phyloP scores from a whole-genome alignment of 2,113 vertebrate genomes.

The Setophaga kirtlandii region DNA sequence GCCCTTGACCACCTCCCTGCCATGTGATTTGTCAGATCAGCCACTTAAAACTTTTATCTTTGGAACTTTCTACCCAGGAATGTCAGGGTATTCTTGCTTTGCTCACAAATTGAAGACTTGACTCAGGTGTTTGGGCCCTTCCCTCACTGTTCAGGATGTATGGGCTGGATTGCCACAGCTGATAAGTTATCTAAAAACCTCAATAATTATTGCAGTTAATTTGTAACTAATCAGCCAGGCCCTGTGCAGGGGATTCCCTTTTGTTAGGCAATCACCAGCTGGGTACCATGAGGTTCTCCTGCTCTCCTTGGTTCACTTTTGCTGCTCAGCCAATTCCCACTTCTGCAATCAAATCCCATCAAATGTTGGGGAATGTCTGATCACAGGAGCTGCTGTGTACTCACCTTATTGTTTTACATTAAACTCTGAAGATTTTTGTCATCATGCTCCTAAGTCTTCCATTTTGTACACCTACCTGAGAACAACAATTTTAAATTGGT shows the following conservation, averaged over 20 bases:
- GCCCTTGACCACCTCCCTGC: not conserved
- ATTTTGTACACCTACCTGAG: not conserved
- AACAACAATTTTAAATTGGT: not conserved
- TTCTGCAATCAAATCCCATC: not conserved
- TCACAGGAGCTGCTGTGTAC: not conserved
- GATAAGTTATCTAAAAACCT: not conserved
- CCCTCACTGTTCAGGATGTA: accelerated
- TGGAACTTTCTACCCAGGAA: not conserved
- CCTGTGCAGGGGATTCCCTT: not conserved
- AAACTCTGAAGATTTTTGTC: not conserved
- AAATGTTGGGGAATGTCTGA: not conserved
- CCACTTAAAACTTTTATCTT: not conserved
- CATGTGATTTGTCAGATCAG: not conserved
- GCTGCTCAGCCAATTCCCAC: not conserved
- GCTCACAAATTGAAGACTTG: not conserved
- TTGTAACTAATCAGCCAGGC: not conserved
- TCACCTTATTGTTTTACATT: accelerated
- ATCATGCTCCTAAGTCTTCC: not conserved
- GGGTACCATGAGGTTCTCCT: accelerated
- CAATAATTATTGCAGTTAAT: not conserved
- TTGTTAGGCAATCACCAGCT: not conserved
- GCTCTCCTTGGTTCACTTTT: not conserved
- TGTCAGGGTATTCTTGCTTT: not conserved
- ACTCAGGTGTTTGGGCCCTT: not conserved
- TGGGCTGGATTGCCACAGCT: not conserved